Conservation (phyloP, 2,888 invertebrate genomes). For the Poecilobothrus nobilitatus region DNA sequence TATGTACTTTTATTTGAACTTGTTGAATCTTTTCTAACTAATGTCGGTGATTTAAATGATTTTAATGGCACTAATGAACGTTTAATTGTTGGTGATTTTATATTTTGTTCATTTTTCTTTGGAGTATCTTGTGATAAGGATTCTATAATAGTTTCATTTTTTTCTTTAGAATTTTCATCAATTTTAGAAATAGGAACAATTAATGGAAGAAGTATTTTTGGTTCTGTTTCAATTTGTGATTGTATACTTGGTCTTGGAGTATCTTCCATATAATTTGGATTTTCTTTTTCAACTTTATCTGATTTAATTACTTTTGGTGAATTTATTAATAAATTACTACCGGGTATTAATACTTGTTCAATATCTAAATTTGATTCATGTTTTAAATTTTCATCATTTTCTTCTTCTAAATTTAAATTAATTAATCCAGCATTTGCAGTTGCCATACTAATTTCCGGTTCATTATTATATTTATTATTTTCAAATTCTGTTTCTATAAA, state of each 20-base stretch:
- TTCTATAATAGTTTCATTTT: background rate
- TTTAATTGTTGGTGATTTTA: background rate
- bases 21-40: slow-evolving; percentile 22
- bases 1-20: background rate
- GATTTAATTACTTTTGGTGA: background rate
- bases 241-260: background rate
- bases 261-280: background rate
- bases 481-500: background rate
- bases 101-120: background rate
- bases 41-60: background rate
- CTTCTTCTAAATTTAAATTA: background rate
- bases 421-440: background rate
- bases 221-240: background rate
- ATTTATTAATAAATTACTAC: slow-evolving; percentile 1
- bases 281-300: background rate
- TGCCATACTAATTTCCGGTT: background rate
- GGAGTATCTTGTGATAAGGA: background rate
- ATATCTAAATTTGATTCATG: background rate
- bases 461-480: background rate
- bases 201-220: background rate
- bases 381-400: background rate
- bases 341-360: background rate
- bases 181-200: background rate
- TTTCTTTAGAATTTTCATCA: background rate
- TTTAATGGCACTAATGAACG: background rate